Evolutionary conservation across 2,797 vertebrate genomes (phyloP), one percentile per base, ranked within the genome.

Genomic region (Phoxinus dragarum): DNA sequence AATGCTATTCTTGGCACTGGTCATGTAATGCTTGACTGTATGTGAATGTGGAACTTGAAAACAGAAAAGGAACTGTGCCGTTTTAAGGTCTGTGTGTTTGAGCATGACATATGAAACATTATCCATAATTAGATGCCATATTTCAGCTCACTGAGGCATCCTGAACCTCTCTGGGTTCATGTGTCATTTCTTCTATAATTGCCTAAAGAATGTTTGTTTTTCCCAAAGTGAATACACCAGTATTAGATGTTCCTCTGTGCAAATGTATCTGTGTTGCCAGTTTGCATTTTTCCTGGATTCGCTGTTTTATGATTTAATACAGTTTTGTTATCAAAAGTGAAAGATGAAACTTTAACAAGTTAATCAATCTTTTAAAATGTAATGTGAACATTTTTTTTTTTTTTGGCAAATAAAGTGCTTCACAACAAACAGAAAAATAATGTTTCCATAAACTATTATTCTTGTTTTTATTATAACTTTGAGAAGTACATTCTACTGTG

Each of bases 151-250:
- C 69, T 34, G 67, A 61, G 49, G 16, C n/a, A 47, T 66, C 31
- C 27, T 66, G 27, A 6, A 64, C 61, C 27, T 64, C 12, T 67
- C n/a, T 71, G 27, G 56, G 7, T 27, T 56, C 42, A n/a, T 81
- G 72, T 86, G 68, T 54, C 72, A 81, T 77, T 86, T 86, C 72
- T 52, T 71, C 75, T 52, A 61, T 75, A 79, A 79, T 79, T 81
- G 68, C 73, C 64, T 73, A 73, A 72, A 75, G 72, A 79, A 17
- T n/a, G 9, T 54, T 56, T 31, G 49, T 42, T 40, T 40, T 72
- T 47, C 40, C 40, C 69, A 44, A 42, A 44, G 40, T 72, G 14
- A n/a, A 16, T 44, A n/a, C 12, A 44, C 12, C 1, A 1, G 44
- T 11, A 40, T 40, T 68, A 68, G 69, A 14, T n/a, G 69, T 4